Evolutionary conservation across 1,140 invertebrate species (phyloP).

Genomic region (Brachionus koreanus): DNA sequence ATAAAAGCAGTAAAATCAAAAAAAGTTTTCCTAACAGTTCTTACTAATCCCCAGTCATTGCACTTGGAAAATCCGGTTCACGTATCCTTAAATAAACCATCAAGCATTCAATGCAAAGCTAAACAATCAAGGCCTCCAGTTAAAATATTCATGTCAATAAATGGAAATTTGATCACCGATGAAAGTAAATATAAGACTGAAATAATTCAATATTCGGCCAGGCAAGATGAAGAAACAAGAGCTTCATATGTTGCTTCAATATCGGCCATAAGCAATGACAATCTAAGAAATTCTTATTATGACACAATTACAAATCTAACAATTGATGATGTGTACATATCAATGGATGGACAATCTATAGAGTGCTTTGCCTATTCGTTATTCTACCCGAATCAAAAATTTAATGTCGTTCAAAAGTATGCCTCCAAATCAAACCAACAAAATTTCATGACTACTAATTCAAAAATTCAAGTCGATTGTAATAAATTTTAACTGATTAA

Average conservation of each 20-base stretch:
- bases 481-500: neutral
- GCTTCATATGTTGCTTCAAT: neutral
- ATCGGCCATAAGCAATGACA: neutral
- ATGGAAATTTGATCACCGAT: slow-evolving; percentile 28
- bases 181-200: slow-evolving; percentile 15
- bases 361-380: slow-evolving; percentile 44
- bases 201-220: neutral
- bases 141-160: slow-evolving; percentile 30
- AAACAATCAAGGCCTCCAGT: slow-evolving; percentile 40
- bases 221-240: neutral
- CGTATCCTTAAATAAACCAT: slow-evolving; percentile 38
- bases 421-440: neutral
- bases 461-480: slow-evolving; percentile 41
- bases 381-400: slow-evolving; percentile 28
- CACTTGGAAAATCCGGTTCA: slow-evolving; percentile 34
- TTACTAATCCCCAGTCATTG: neutral
- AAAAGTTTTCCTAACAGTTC: slow-evolving; percentile 24
- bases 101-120: slow-evolving; percentile 36
- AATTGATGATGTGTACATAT: slow-evolving; percentile 17
- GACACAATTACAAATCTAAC: slow-evolving; percentile 41
- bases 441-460: slow-evolving; percentile 35
- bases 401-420: neutral
- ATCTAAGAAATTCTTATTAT: slow-evolving; percentile 31
- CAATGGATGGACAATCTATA: slow-evolving; percentile 22
- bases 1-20: slow-evolving; percentile 29